A percentile compares a stretch with the other conserved stretches of the same genome.
Conservation (phyloP, 2,113 vertebrate species). For the Esox niger region DNA sequence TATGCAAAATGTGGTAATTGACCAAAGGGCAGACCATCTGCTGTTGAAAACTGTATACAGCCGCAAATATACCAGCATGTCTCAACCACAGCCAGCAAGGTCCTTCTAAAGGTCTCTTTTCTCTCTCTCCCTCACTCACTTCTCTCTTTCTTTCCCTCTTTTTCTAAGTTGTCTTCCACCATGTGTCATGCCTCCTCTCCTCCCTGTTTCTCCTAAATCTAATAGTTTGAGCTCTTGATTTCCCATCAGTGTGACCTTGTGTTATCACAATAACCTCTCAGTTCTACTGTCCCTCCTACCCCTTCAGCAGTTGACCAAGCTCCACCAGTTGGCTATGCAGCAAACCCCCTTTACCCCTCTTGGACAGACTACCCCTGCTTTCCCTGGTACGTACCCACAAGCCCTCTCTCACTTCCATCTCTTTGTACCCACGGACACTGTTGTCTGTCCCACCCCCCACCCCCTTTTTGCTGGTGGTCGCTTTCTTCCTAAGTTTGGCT, state of each 20-base stretch:
- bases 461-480: constrained; percentile 52
- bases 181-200: constrained; percentile 78
- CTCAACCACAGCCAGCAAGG: constrained; percentile 63
- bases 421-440: constrained; percentile 81
- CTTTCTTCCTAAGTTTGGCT: constrained; percentile 23
- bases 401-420: constrained; percentile 84
- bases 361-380: constrained; percentile 99
- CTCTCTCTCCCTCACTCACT: constrained; percentile 23
- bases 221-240: constrained; percentile 77
- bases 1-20: too few species aligned
- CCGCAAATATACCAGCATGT: too few species aligned
- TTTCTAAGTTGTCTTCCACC: constrained; percentile 64
- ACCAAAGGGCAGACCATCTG: too few species aligned
- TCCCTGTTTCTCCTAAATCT: constrained; percentile 68
- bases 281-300: constrained; percentile 97
- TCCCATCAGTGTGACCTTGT: constrained; percentile 67
- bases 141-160: constrained; percentile 31
- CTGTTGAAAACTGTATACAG: too few species aligned
- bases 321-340: constrained; percentile 99
- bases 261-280: constrained; percentile 93
- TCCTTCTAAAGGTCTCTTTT: constrained; percentile 59
- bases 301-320: constrained; percentile 99
- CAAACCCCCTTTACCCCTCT: constrained; percentile 99
- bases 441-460: constrained; percentile 52
- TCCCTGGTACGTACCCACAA: constrained; percentile 99